A percentile compares a stretch with the other conserved stretches of the same genome.
Conservation (phyloP, 2,797 vertebrate species). For the Margarornis squamiger region DNA sequence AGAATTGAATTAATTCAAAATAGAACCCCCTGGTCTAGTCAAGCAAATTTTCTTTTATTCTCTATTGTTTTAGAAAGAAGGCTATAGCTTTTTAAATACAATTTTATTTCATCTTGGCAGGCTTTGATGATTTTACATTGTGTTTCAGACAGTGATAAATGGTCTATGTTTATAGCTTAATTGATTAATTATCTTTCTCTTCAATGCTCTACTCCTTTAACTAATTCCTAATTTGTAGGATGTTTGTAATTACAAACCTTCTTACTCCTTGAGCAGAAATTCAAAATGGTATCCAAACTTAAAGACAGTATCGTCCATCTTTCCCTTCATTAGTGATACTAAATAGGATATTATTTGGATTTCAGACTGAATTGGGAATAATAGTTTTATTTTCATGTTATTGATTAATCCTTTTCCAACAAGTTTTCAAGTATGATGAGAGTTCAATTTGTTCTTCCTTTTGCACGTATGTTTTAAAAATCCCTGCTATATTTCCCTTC, state of each 20-base stretch:
- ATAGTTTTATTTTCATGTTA: neutral
- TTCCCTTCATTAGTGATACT: neutral
- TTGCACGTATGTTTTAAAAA: slow-evolving; percentile 13
- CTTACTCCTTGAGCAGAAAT: neutral
- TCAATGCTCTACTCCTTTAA: neutral
- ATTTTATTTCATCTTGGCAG: neutral
- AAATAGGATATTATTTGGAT: neutral
- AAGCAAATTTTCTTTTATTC: neutral
- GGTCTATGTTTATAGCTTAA: neutral
- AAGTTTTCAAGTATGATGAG: neutral
- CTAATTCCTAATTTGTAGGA: neutral
- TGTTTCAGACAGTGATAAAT: neutral
- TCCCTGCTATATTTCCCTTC: slow-evolving; percentile 19
- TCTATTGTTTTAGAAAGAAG: neutral
- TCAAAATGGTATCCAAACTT: neutral
- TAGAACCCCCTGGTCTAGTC: neutral
- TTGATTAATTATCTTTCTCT: neutral
- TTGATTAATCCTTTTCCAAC: neutral
- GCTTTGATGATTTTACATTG: neutral
- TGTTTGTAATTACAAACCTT: neutral
- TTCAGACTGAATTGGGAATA: neutral
- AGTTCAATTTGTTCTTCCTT: slow-evolving; percentile 28
- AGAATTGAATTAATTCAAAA: neutral
- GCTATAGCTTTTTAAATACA: neutral
- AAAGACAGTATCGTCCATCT: neutral